Base-by-base conservation (phyloP, 2,888 invertebrate species). In the Epsilonema sp. region DNA sequence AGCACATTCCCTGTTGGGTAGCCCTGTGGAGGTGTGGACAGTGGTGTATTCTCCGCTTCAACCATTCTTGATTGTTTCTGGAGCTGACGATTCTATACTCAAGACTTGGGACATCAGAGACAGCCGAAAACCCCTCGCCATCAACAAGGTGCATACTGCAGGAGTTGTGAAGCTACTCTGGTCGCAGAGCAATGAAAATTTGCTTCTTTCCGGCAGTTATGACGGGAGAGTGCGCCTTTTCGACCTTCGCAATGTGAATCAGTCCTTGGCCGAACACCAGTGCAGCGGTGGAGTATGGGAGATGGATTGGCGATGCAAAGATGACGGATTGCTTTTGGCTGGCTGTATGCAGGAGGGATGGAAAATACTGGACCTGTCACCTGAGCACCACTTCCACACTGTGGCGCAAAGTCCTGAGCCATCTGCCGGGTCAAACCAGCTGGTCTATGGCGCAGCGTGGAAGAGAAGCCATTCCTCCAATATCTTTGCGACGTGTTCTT, bases 91-190 rank as follows among this genome's bases (percentile, higher is more conserved):
- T 25, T 47, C 41, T 2, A 21, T 45, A 23, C 42, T 50, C 26
- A 50, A 48, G 37, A 1, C 48, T 20, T 50, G 50, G 50, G 50
- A 50, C 40, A 24, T 50, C 2, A 47, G 50, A 13, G n/a, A n/a
- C n/a, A n/a, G n/a, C n/a, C 21, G 25, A 23, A 13, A 24, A 16
- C 39, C 23, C 3, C 8, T 13, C 24, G 37, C 45, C 2, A 21
- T 22, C 19, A 2, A 24, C 21, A 22, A 23, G 19, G 36, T 40
- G 24, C 44, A 40, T 11, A 21, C 22, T 24, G 36, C 22, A 31
- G 43, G 40, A 26, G 47, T 26, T 31, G 45, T 24, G 22, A 38
- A 36, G 13, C 22, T 47, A 1, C 26, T 42, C 25, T 26, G 25
- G 22, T 26, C 21, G 20, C 36, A n/a, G 24, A 22, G 36, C 21